A percentile compares a stretch with the other conserved stretches of the same genome.
Conservation (phyloP, 1,140 invertebrate species). For the Bombus pyrosoma region DNA sequence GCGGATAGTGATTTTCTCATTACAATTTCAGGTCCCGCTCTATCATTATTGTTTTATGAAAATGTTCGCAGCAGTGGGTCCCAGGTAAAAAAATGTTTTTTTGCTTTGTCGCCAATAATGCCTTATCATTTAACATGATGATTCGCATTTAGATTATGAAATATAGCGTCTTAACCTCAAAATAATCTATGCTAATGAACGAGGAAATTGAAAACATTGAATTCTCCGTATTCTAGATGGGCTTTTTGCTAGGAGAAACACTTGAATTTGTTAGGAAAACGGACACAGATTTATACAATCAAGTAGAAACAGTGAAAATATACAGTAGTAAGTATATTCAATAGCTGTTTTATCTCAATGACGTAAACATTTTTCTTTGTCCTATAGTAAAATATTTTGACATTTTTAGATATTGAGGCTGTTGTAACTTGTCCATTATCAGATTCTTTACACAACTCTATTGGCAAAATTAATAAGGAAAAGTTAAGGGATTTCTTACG, state of each 20-base stretch:
- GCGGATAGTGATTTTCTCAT: conserved; percentile 75
- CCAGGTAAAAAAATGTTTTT: conserved; percentile 80
- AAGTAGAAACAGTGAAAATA: conserved; percentile 83
- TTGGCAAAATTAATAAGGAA: conserved; percentile 83
- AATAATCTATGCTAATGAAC: conserved; percentile 27
- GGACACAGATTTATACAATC: conserved; percentile 85
- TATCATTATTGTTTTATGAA: conserved; percentile 86
- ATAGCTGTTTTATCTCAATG: not conserved
- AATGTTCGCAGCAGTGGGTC: conserved; percentile 83
- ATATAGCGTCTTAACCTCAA: conserved; percentile 6
- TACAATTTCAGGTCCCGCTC: conserved; percentile 83
- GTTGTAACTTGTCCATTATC: conserved; percentile 83
- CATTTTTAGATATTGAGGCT: conserved; percentile 82
- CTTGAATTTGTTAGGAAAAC: conserved; percentile 85
- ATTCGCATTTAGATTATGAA: not conserved
- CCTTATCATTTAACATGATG: not conserved
- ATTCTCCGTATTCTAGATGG: conserved; percentile 83
- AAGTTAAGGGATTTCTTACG: conserved; percentile 82
- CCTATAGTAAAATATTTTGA: not conserved
- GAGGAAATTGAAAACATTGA: not conserved
- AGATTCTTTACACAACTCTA: conserved; percentile 83
- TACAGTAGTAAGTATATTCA: conserved; percentile 82
- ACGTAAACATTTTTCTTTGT: not conserved
- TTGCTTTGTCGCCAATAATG: not conserved
- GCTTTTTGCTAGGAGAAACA: conserved; percentile 86